A percentile compares a stretch with the other conserved stretches of the same genome.
These are phyloP conservation scores for Campylomormyrus numenius DNA, from an alignment of 2,113 vertebrate species.

Conservation along the genomic window DNA sequence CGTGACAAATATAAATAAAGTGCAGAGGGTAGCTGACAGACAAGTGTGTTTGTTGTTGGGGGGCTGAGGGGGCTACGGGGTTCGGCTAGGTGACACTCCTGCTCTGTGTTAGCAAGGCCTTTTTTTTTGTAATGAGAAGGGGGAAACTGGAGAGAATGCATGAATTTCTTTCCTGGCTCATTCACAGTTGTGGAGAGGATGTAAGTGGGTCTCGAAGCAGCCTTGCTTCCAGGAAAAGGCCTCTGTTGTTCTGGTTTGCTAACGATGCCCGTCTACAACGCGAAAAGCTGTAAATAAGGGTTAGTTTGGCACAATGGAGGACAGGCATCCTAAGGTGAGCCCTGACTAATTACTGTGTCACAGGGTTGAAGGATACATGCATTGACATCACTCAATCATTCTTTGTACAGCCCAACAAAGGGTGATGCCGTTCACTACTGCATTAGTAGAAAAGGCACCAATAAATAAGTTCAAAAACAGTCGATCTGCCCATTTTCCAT, in stretches of 20 bases:
- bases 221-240: background rate
- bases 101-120: slow-evolving; percentile 23
- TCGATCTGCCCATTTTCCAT: background rate
- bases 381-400: background rate
- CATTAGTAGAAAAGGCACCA: background rate
- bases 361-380: background rate
- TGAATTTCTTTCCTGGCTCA: background rate
- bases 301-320: background rate
- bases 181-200: background rate
- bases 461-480: background rate
- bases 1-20: slow-evolving; percentile 57
- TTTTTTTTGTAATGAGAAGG: background rate
- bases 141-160: background rate
- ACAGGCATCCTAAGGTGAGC: background rate
- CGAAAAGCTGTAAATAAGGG: background rate
- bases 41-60: slow-evolving; percentile 55
- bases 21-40: slow-evolving; percentile 40
- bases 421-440: background rate
- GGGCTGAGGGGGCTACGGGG: slow-evolving; percentile 11
- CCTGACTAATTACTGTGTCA: background rate
- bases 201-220: background rate
- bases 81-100: slow-evolving; percentile 47
- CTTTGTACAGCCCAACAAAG: background rate
- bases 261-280: background rate
- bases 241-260: background rate